Base-by-base conservation (phyloP, 1,140 invertebrate species). In the Cydia pomonella region DNA sequence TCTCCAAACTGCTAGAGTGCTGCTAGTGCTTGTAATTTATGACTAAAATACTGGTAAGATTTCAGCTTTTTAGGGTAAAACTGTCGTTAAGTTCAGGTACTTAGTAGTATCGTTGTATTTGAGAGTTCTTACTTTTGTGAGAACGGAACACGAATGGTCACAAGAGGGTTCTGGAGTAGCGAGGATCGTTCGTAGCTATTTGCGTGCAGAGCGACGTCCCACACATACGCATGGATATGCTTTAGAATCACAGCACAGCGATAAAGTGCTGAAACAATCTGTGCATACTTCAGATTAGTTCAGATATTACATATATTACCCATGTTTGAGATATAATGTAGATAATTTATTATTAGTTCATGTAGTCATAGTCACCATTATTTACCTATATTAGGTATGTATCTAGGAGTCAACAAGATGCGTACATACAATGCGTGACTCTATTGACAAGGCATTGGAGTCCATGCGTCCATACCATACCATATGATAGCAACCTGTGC, bases 141-240 rank as follows among this genome's bases (percentile, higher is more conserved):
- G 78, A 62, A 76, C 74, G 29, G 76, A 62, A 50, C 78, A 77
- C 64, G 76, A 81, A 80, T 83, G 81, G 79, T 77, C 41, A 76
- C 80, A 79, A 80, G 81, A 84, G 64, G 64, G 64, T n/a, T n/a
- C 64, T 33, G 64, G 64, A 59, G 44, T 47, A 4, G n/a, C 9
- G 64, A 69, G 29, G 64, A 69, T 33, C 16, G n/a, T 23, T 18
- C 27, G n/a, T 10, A 33, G 64, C 18, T 69, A 69, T 69, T 69
- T 69, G 64, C 64, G 64, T 69, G 10, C 64, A 16, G 21, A 10
- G 63, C 23, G 23, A 27, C 27, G n/a, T 13, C 64, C 64, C 12
- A 18, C n/a, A 69, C 29, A 66, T 66, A 38, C 29, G n/a, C 29
- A 21, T 23, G 9, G 53, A 59, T 59, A 59, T 59, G 21, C 53